A percentile compares a stretch with the other conserved stretches of the same genome.
Evolutionary conservation across 2,113 vertebrate genomes (phyloP).

Genomic region (Dryoscopus gambensis): DNA sequence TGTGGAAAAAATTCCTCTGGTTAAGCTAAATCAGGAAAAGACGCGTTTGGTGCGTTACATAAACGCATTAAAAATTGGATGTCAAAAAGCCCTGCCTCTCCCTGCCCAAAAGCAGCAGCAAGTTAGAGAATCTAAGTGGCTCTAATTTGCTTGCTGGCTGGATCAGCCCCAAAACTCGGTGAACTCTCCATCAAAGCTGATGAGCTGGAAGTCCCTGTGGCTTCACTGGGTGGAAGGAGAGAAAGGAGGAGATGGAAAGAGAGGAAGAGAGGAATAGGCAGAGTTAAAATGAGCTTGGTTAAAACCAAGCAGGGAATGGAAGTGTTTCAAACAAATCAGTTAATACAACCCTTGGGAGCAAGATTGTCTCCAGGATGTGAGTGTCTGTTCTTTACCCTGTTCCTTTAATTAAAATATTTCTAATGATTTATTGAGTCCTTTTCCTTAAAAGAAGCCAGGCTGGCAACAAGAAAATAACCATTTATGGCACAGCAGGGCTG

Average conservation of each 20-base stretch:
- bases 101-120: conserved; percentile 49
- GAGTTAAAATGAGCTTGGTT: not conserved
- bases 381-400: not conserved
- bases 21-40: conserved; percentile 61
- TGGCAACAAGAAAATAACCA: not conserved
- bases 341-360: not conserved
- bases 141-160: conserved; percentile 66
- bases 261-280: not conserved
- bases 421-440: conserved; percentile 16
- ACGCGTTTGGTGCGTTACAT: conserved; percentile 42
- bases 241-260: not conserved
- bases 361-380: not conserved
- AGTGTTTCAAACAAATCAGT: not conserved
- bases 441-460: not conserved
- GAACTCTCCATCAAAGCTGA: conserved; percentile 53
- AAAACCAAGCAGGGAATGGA: not conserved
- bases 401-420: conserved; percentile 4
- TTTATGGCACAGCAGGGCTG: not conserved
- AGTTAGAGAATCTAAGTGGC: conserved; percentile 42
- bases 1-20: conserved; percentile 41
- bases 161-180: conserved; percentile 23
- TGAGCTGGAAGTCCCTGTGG: conserved; percentile 46
- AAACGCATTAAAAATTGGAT: conserved; percentile 67
- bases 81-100: conserved; percentile 39
- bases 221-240: not conserved